phyloP scores from a whole-genome alignment of 2,797 vertebrate genomes.

The Carapus acus region DNA sequence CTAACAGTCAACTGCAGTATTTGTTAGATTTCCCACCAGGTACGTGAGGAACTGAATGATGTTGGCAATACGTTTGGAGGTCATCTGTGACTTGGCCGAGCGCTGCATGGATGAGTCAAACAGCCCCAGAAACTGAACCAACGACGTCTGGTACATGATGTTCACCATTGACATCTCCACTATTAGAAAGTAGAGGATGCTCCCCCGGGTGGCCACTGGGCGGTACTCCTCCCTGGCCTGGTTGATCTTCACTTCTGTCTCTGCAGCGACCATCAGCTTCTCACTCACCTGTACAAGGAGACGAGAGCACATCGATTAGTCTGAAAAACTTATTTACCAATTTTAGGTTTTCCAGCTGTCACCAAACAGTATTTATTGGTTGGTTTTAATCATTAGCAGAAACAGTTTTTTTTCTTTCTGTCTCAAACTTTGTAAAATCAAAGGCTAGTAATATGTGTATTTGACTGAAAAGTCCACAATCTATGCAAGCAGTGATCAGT shows the following conservation, averaged over 20 bases:
- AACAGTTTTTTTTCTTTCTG: no score
- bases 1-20: neutral
- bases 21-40: no score
- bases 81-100: slow-evolving; percentile 73
- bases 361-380: no score
- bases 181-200: slow-evolving; percentile 85
- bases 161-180: slow-evolving; percentile 85
- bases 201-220: slow-evolving; percentile 77
- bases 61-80: slow-evolving; percentile 74
- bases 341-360: no score
- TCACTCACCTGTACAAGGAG: slow-evolving; percentile 56
- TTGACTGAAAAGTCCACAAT: no score
- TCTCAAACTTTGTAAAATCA: no score
- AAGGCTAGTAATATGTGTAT: no score
- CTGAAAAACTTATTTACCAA: no score
- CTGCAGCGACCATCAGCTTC: slow-evolving; percentile 62
- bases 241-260: slow-evolving; percentile 80
- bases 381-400: no score
- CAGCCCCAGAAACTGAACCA: slow-evolving; percentile 78
- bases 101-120: slow-evolving; percentile 77
- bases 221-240: slow-evolving; percentile 81
- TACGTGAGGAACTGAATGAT: slow-evolving; percentile 76
- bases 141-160: slow-evolving; percentile 84
- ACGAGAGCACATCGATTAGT: no score
- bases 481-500: no score